A percentile compares a stretch with the other conserved stretches of the same genome.
phyloP scores from a whole-genome alignment of 2,113 vertebrate species.

The Steatornis caripensis region DNA sequence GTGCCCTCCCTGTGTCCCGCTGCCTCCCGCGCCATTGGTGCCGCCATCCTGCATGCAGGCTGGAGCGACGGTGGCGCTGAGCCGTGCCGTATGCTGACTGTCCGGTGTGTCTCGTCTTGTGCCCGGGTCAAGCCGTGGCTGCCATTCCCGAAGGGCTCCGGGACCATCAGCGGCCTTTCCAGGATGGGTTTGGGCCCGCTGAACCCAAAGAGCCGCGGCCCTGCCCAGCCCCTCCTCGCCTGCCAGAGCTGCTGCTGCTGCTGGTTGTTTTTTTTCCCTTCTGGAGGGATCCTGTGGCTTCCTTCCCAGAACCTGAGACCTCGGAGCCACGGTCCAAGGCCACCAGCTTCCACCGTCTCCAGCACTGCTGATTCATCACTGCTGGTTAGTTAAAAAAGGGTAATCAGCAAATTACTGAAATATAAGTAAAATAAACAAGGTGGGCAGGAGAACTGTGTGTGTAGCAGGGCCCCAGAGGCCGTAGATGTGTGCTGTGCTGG shows the following conservation, averaged over 20 bases:
- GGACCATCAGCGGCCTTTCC: neutral
- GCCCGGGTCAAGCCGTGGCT: rapidly evolving
- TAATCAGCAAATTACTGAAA: conserved; percentile 57
- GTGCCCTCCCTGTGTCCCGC: neutral
- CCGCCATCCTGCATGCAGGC: rapidly evolving
- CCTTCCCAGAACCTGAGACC: conserved; percentile 53
- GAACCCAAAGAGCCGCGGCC: neutral
- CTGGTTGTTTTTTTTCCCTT: neutral
- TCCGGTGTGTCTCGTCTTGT: rapidly evolving
- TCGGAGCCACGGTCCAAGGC: conserved; percentile 44
- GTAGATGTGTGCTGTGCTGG: rapidly evolving
- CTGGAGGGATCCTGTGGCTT: conserved; percentile 44
- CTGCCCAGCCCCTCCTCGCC: neutral
- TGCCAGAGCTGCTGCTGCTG: neutral
- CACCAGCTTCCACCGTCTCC: conserved; percentile 1
- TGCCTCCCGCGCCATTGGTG: neutral
- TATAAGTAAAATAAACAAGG: conserved; percentile 53
- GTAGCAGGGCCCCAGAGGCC: neutral
- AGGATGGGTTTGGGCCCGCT: neutral
- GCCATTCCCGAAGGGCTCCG: neutral
- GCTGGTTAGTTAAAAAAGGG: conserved; percentile 34
- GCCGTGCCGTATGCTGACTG: rapidly evolving
- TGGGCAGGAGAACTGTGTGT: neutral
- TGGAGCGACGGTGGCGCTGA: rapidly evolving
- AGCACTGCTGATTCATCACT: conserved; percentile 68